Base-by-base conservation (phyloP, 2,797 vertebrate genomes). In the Brachyalestes nurse region DNA sequence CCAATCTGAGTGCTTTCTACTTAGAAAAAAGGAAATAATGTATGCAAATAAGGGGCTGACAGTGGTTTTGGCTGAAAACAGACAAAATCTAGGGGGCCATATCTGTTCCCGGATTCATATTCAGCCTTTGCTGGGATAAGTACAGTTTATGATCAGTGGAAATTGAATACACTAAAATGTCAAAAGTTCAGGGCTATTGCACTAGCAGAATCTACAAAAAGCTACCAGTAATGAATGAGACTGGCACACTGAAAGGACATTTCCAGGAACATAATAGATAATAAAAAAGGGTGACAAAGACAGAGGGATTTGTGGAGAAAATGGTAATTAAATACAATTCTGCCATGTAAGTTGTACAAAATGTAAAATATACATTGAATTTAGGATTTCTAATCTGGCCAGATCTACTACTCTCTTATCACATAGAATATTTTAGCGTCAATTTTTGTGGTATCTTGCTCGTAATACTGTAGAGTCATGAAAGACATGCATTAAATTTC, bases 111-210 rank as follows among this genome's bases (percentile, higher is more conserved):
- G 60, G 73, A 69, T 34, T 42, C 23, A 74, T 72, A 42, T 40
- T 65, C 58, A 70, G 66, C 47, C 58, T 28, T 60, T 67, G 60
- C 12, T 69, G 55, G n/a, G 61, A 73, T 74, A 42, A 75, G 72
- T 28, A 34, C 38, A 55, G 34, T 64, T 58, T 57, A 67, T 38
- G 53, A 71, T 72, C 28, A 58, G 16, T 51, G 40, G 66, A 70
- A 86, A 86, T 69, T 66, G 57, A 72, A 47, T 72, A 75, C 45
- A 82, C 14, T 21, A 79, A 76, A 74, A 76, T 51, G 60, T 78
- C 74, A 79, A 53, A 53, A 55, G 13, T 72, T 60, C 66, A 61
- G 72, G 34, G 40, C 65, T 28, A 34, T 67, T 83, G 67, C 51
- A 70, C 71, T 47, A 70, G 70, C 42, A 77, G 21, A 47, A 40